These are phyloP conservation scores for Formicarius rufipectus DNA, from an alignment of 2,113 vertebrate species.

Conservation along the genomic window DNA sequence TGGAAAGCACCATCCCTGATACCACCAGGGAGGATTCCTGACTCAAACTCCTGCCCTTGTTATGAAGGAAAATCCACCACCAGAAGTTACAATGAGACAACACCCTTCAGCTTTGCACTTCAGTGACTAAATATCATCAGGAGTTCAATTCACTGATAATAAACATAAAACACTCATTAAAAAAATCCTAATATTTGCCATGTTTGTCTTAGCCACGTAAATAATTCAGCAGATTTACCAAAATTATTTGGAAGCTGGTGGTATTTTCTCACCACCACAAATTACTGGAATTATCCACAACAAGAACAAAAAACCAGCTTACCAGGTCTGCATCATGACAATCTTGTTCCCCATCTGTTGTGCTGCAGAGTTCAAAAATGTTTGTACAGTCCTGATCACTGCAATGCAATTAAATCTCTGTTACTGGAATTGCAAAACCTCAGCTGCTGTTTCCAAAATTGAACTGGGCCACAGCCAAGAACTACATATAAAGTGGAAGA, in stretches of 20 bases:
- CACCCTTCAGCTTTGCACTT: background rate
- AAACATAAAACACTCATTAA: background rate
- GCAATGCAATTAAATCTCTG: conserved; percentile 35
- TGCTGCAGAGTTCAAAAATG: conserved; percentile 88
- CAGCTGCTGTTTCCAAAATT: background rate
- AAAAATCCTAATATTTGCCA: background rate
- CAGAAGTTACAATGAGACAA: background rate
- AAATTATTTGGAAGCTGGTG: background rate
- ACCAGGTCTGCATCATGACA: conserved; percentile 79
- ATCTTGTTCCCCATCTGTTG: conserved; percentile 84
- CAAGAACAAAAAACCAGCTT: background rate
- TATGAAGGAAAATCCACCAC: background rate
- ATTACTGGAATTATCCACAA: background rate
- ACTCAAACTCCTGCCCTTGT: background rate
- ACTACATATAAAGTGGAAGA: background rate
- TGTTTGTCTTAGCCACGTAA: background rate
- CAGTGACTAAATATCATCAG: background rate
- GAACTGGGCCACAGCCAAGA: background rate
- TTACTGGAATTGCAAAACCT: background rate
- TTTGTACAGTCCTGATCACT: conserved; percentile 88
- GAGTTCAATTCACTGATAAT: background rate
- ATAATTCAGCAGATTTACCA: background rate
- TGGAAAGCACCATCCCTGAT: background rate
- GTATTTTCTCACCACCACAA: background rate
- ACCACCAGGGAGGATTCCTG: background rate